Evolutionary conservation across 2,113 vertebrate species (phyloP).

Genomic region (Todiramphus chloris): DNA sequence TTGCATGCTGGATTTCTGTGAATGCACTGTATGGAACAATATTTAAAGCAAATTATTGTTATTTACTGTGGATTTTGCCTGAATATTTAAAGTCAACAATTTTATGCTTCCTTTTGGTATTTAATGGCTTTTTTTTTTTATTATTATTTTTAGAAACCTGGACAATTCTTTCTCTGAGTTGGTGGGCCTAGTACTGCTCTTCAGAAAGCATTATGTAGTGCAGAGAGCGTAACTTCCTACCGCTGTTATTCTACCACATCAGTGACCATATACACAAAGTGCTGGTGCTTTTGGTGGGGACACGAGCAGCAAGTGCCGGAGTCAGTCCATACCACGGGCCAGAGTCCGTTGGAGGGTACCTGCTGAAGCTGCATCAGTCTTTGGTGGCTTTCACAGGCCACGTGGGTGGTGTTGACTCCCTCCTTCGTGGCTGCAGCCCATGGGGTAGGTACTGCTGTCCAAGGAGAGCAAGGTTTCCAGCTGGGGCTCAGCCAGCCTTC

Average conservation of each 20-base stretch:
- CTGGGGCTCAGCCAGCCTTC: not conserved
- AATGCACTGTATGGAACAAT: constrained; percentile 65
- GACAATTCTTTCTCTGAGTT: constrained; percentile 56
- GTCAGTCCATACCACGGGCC: rapidly evolving
- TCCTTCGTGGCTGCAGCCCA: not conserved
- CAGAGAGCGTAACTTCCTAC: not conserved
- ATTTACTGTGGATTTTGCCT: constrained; percentile 77
- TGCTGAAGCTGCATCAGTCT: not conserved
- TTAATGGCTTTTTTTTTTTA: constrained; percentile 62
- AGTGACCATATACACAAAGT: not conserved
- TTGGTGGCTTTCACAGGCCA: rapidly evolving
- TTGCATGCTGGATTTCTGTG: constrained; percentile 78
- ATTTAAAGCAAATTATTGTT: constrained; percentile 80
- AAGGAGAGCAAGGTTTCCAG: not conserved
- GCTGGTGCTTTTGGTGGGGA: not conserved
- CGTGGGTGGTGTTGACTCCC: not conserved
- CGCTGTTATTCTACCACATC: not conserved
- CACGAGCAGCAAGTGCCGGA: not conserved
- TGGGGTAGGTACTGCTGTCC: not conserved
- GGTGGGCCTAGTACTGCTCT: constrained; percentile 11
- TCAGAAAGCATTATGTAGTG: constrained; percentile 18
- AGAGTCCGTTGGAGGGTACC: not conserved
- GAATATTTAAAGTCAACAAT: constrained; percentile 77
- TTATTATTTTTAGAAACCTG: constrained; percentile 71
- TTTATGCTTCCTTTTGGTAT: constrained; percentile 65